These are phyloP conservation scores for Climacteris rufus DNA, from an alignment of 2,113 vertebrate genomes.

Conservation along the genomic window DNA sequence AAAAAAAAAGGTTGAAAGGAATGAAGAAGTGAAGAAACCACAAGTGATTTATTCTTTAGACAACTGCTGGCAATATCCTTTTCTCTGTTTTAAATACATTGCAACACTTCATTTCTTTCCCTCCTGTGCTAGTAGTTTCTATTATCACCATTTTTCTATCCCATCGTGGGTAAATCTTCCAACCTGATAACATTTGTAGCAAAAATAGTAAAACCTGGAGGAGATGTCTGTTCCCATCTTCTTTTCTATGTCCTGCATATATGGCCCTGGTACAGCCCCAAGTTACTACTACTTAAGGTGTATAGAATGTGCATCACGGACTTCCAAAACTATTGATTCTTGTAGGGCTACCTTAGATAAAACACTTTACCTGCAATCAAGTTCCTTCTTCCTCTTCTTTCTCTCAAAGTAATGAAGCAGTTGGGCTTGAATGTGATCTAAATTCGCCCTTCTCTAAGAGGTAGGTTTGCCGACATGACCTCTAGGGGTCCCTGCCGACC, in stretches of 20 bases:
- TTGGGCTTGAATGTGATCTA: not conserved
- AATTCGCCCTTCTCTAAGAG: not conserved
- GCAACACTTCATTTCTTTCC: not conserved
- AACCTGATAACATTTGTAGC: not conserved
- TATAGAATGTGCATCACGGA: accelerated
- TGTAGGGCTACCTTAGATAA: not conserved
- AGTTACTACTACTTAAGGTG: not conserved
- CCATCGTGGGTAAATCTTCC: not conserved
- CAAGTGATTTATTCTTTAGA: not conserved
- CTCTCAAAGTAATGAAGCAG: not conserved
- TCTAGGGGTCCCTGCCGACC: not conserved
- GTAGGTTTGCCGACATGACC: not conserved
- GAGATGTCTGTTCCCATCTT: not conserved
- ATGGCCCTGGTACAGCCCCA: not conserved
- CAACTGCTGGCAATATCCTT: not conserved
- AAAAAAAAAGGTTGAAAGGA: not conserved
- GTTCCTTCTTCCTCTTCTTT: not conserved
- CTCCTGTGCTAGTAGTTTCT: not conserved
- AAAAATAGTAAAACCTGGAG: not conserved
- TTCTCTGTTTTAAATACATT: not conserved
- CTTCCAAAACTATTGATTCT: not conserved
- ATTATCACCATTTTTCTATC: not conserved
- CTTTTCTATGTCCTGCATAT: not conserved
- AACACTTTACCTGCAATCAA: not conserved
- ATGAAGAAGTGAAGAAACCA: not conserved